Conservation (phyloP, 1,140 invertebrate genomes). For the Drosophila nannoptera region DNA sequence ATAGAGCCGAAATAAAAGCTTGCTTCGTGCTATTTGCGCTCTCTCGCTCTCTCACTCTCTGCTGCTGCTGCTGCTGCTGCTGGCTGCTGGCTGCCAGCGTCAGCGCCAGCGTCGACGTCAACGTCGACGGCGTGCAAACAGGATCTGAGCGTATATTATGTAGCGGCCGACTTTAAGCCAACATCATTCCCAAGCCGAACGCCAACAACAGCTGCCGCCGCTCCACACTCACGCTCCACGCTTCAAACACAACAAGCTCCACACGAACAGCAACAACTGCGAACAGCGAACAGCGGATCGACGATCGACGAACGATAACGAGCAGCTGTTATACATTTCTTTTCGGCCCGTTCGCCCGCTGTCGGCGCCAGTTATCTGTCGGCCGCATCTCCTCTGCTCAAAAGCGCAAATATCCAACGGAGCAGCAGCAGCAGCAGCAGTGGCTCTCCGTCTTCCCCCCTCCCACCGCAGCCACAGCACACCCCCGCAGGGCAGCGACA, state of each 20-base stretch:
- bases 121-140: conserved; percentile 72
- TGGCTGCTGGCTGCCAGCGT: too few relatives aligned
- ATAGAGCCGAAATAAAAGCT: conserved; percentile 37
- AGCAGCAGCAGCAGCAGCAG: conserved; percentile 10
- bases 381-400: conserved; percentile 30
- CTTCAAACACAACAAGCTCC: conserved; percentile 41
- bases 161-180: conserved; percentile 74
- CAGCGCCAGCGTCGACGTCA: conserved; percentile 17
- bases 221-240: conserved; percentile 26
- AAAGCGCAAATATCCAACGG: conserved; percentile 10
- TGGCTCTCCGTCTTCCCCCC: conserved; percentile 4
- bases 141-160: conserved; percentile 78
- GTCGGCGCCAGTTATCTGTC: conserved; percentile 43
- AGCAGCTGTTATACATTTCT: conserved; percentile 50
- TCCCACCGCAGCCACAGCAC: not conserved
- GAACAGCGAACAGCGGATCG: conserved; percentile 22
- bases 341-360: conserved; percentile 27
- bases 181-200: conserved; percentile 73
- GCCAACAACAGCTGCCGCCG: conserved; percentile 57
- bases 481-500: conserved; percentile 36
- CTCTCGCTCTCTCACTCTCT: conserved; percentile 16
- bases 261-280: conserved; percentile 24
- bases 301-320: conserved; percentile 39
- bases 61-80: too few relatives aligned
- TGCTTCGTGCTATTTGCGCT: conserved; percentile 12